A percentile compares a stretch with the other conserved stretches of the same genome.
Conservation (phyloP, 1,140 invertebrate genomes). For the Cotesia glomerata region DNA sequence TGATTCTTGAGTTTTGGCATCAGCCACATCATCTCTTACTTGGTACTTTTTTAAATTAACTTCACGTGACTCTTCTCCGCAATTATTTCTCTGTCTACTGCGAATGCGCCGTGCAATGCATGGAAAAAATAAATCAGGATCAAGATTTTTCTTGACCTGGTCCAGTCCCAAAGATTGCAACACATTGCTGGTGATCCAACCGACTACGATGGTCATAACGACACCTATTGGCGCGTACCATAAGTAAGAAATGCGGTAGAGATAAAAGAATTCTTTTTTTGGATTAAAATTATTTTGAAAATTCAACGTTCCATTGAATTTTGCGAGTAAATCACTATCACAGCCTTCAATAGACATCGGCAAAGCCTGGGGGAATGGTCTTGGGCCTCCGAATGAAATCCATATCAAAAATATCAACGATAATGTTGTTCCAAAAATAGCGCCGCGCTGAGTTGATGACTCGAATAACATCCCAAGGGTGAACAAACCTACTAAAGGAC, state of each 20-base stretch:
- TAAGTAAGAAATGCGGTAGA: slow-evolving; percentile 85
- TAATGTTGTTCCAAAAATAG: slow-evolving; percentile 69
- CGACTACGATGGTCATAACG: slow-evolving; percentile 69
- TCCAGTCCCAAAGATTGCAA: slow-evolving; percentile 29
- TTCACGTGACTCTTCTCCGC: too few relatives aligned
- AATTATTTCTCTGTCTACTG: slow-evolving; percentile 19
- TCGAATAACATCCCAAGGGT: slow-evolving; percentile 78
- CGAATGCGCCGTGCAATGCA: slow-evolving; percentile 63
- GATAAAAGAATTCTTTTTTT: slow-evolving; percentile 41
- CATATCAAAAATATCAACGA: slow-evolving; percentile 78
- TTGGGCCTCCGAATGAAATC: slow-evolving; percentile 85
- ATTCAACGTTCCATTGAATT: too few relatives aligned
- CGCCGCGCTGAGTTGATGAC: slow-evolving; percentile 72
- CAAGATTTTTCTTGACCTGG: slow-evolving; percentile 40
- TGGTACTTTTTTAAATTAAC: too few relatives aligned
- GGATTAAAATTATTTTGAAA: slow-evolving; percentile 14
- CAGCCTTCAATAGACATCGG: slow-evolving; percentile 38
- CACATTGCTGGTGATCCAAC: slow-evolving; percentile 68
- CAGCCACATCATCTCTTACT: too few relatives aligned
- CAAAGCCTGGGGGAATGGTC: slow-evolving; percentile 61
- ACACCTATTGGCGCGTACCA: slow-evolving; percentile 82
- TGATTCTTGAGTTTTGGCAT: too few relatives aligned
- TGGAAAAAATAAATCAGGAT: slow-evolving; percentile 72
- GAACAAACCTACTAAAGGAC: slow-evolving; percentile 80
- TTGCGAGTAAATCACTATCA: neutral